phyloP scores from a whole-genome alignment of 2,113 vertebrate genomes.

The Psammodynastes pulverulentus region DNA sequence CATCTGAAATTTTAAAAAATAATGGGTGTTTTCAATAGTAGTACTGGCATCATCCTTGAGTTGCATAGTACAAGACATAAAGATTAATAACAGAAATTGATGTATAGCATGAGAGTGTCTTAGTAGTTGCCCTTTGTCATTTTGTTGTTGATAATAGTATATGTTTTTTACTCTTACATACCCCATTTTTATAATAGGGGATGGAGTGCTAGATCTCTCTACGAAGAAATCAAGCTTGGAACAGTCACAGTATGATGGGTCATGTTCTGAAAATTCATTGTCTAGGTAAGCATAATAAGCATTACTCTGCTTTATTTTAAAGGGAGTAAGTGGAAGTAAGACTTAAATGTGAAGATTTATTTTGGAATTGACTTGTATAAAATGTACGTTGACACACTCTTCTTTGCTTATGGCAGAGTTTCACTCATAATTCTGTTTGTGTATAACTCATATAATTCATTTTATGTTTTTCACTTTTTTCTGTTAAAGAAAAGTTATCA shows the following conservation, averaged over 20 bases:
- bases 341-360: slow-evolving; percentile 52
- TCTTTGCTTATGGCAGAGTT: slow-evolving; percentile 65
- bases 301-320: slow-evolving; percentile 51
- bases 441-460: slow-evolving; percentile 76
- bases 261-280: slow-evolving; percentile 79
- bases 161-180: slow-evolving; percentile 20
- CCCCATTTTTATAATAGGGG: slow-evolving; percentile 68
- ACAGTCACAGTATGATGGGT: slow-evolving; percentile 75
- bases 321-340: slow-evolving; percentile 13
- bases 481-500: slow-evolving; percentile 86
- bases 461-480: slow-evolving; percentile 75
- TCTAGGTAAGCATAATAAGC: slow-evolving; percentile 83
- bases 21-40: background rate
- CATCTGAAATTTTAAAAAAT: background rate
- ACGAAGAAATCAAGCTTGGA: slow-evolving; percentile 84
- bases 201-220: slow-evolving; percentile 97
- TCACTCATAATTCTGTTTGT: slow-evolving; percentile 75
- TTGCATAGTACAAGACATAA: background rate
- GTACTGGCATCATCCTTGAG: background rate
- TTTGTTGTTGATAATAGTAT: background rate
- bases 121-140: background rate
- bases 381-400: slow-evolving; percentile 63
- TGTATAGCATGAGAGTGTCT: background rate
- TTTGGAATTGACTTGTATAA: slow-evolving; percentile 50
- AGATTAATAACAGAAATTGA: background rate